phyloP scores from a whole-genome alignment of 2,888 invertebrate genomes.

The Cartodere bifasciata region DNA sequence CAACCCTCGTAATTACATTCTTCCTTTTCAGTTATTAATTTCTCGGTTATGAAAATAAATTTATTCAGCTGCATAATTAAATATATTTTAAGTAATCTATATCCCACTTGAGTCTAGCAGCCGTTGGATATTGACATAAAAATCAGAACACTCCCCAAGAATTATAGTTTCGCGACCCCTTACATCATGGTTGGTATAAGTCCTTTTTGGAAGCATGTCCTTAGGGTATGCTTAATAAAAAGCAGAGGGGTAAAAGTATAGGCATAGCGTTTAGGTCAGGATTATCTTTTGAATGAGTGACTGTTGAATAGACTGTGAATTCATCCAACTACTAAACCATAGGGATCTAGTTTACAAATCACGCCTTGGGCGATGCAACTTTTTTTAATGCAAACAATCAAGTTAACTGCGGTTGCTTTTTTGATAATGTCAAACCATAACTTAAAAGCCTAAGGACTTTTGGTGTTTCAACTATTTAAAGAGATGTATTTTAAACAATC shows the following conservation, averaged over 20 bases:
- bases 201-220: too few relatives aligned
- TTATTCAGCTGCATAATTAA: too few relatives aligned
- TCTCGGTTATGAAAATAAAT: too few relatives aligned
- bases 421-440: conserved; percentile 9
- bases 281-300: conserved; percentile 12
- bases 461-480: too few relatives aligned
- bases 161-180: conserved; percentile 9
- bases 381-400: conserved; percentile 9
- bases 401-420: conserved; percentile 10
- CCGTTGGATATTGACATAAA: conserved; percentile 12
- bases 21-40: too few relatives aligned
- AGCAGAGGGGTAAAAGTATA: conserved; percentile 4
- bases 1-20: too few relatives aligned
- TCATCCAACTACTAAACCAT: neutral
- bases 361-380: conserved; percentile 11
- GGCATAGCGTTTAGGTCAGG: conserved; percentile 11
- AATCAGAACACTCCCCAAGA: conserved; percentile 9
- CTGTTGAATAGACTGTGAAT: conserved; percentile 10
- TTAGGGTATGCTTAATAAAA: conserved; percentile 12
- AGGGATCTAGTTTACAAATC: conserved; percentile 4
- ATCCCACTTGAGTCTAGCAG: conserved; percentile 8
- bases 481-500: too few relatives aligned
- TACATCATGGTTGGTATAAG: too few relatives aligned
- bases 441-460: too few relatives aligned
- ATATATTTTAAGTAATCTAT: conserved; percentile 10